Percentiles rank a stretch among this genome's conserved stretches.
phyloP scores from a whole-genome alignment of 2,888 invertebrate genomes.

The Oscheius onirici region DNA sequence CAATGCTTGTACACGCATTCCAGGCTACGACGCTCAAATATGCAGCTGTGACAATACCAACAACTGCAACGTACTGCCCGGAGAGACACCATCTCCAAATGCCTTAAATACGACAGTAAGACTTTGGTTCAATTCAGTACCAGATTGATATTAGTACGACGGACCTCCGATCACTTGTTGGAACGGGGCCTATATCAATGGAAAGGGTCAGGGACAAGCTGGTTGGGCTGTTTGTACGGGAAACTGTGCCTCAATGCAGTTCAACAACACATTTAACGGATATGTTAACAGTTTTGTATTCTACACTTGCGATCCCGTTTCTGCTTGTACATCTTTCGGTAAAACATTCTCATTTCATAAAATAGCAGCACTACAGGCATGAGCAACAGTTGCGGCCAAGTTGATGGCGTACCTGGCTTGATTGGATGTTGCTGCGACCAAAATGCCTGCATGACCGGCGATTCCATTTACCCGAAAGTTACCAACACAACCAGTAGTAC shows the following conservation, averaged over 20 bases:
- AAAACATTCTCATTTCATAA: no score
- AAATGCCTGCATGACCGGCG: constrained; percentile 45
- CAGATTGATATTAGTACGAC: no score
- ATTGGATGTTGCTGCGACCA: constrained; percentile 51
- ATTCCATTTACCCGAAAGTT: constrained; percentile 28
- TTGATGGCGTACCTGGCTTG: constrained; percentile 40
- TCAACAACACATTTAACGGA: constrained; percentile 37
- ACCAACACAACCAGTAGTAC: constrained; percentile 38
- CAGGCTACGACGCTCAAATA: constrained; percentile 22
- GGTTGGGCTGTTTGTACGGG: constrained; percentile 39
- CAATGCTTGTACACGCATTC: constrained; percentile 31
- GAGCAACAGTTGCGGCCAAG: constrained; percentile 32
- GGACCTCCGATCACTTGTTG: constrained; percentile 44
- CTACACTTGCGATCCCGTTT: constrained; percentile 49
- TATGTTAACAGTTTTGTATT: constrained; percentile 34
- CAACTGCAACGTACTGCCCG: constrained; percentile 44
- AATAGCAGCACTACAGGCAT: constrained; percentile 5
- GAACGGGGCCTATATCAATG: constrained; percentile 49
- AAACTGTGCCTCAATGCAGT: constrained; percentile 45
- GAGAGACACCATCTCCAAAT: constrained; percentile 16
- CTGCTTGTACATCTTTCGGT: constrained; percentile 34
- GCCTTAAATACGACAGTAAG: background rate
- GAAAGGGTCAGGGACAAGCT: constrained; percentile 11
- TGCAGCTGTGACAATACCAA: constrained; percentile 49
- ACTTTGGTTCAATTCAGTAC: no score